Evolutionary conservation across 2,888 invertebrate species (phyloP).

Genomic region (Lasioglossum morio): DNA sequence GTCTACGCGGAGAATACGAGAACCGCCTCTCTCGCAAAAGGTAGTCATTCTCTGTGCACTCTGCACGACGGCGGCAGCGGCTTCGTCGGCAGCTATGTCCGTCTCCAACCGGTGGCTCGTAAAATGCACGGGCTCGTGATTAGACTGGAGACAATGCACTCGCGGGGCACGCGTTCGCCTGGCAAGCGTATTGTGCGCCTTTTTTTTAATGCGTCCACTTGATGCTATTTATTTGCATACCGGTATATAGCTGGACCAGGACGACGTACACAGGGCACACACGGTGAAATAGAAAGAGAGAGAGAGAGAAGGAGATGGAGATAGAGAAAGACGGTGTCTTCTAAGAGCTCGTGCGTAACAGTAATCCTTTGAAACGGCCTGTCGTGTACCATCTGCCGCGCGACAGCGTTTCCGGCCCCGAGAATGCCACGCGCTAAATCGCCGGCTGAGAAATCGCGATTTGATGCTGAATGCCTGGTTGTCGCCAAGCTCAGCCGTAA

Average conservation of each 20-base stretch:
- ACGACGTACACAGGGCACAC: background rate
- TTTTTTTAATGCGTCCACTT: slow-evolving; percentile 34
- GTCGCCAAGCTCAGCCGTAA: slow-evolving; percentile 26
- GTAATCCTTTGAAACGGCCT: slow-evolving; percentile 56
- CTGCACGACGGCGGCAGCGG: background rate
- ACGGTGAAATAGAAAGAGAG: background rate
- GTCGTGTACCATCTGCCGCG: slow-evolving; percentile 70
- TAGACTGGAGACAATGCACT: slow-evolving; percentile 58
- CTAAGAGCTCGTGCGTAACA: slow-evolving; percentile 43
- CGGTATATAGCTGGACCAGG: slow-evolving; percentile 21
- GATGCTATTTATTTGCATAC: slow-evolving; percentile 62
- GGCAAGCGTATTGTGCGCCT: slow-evolving; percentile 30
- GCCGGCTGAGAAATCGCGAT: slow-evolving; percentile 61
- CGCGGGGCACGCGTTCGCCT: slow-evolving; percentile 37
- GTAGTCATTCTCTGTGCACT: slow-evolving; percentile 47
- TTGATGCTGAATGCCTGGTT: slow-evolving; percentile 54
- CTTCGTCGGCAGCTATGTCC: slow-evolving; percentile 19
- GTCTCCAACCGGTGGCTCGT: slow-evolving; percentile 63
- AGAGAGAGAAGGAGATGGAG: background rate
- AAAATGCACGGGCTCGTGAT: slow-evolving; percentile 64
- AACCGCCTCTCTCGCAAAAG: slow-evolving; percentile 65
- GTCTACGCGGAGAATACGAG: slow-evolving; percentile 67
- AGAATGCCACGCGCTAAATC: slow-evolving; percentile 59
- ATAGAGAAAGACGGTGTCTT: background rate
- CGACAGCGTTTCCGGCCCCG: slow-evolving; percentile 57